Conservation (phyloP, 2,888 invertebrate genomes). For the Acrobasis suavella region DNA sequence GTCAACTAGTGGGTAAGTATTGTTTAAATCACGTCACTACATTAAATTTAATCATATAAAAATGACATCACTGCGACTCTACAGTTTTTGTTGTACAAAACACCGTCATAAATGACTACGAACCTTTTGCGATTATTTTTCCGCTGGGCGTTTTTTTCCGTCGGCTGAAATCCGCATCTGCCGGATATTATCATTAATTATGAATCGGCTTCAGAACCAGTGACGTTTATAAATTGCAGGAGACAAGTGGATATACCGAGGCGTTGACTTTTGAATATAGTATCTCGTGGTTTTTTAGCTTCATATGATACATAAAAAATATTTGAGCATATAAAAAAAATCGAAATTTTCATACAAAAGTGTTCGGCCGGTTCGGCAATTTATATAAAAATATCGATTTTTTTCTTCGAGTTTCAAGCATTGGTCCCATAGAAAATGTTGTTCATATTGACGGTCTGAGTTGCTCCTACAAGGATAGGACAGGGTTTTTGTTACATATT, state of each 20-base stretch:
- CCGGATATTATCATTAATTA: slow-evolving; percentile 82
- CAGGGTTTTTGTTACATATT: too few species aligned
- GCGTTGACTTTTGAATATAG: slow-evolving; percentile 19
- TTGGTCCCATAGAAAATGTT: too few species aligned
- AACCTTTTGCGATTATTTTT: slow-evolving; percentile 68
- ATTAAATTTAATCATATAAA: not conserved
- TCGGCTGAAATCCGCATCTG: slow-evolving; percentile 64
- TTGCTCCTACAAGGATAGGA: too few species aligned
- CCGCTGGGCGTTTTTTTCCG: slow-evolving; percentile 64
- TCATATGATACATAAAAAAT: too few species aligned
- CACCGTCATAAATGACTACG: slow-evolving; percentile 67
- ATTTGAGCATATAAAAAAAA: too few species aligned
- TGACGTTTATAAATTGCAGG: slow-evolving; percentile 62
- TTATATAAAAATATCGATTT: too few species aligned
- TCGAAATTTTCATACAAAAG: too few species aligned
- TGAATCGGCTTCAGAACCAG: slow-evolving; percentile 63
- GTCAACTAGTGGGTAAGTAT: too few species aligned
- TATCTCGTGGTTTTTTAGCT: slow-evolving; percentile 21
- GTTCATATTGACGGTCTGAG: too few species aligned
- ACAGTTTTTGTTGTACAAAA: slow-evolving; percentile 37
- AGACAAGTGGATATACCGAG: slow-evolving; percentile 34
- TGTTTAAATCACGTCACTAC: too few species aligned
- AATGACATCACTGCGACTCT: slow-evolving; percentile 31
- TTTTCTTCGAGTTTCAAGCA: too few species aligned
- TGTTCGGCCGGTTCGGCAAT: too few species aligned